phyloP scores from a whole-genome alignment of 2,888 invertebrate species.

The Entomobrya multifasciata region DNA sequence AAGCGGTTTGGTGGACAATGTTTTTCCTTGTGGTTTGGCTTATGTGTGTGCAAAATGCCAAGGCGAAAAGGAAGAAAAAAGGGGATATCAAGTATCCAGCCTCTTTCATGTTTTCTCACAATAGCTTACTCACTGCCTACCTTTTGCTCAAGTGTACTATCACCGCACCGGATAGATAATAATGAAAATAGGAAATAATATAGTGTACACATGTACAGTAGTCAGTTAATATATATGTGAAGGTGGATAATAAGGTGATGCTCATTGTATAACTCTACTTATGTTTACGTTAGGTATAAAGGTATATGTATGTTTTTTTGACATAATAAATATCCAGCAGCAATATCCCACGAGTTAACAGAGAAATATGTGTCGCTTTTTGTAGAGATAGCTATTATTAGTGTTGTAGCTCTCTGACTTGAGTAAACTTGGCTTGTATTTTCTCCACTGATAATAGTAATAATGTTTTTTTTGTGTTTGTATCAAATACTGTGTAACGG shows the following conservation, averaged over 20 bases:
- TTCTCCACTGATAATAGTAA: no score
- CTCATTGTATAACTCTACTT: no score
- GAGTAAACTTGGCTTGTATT: no score
- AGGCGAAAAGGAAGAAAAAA: slow-evolving; percentile 28
- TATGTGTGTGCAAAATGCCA: slow-evolving; percentile 2
- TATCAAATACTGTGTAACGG: no score
- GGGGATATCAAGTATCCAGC: slow-evolving; percentile 71
- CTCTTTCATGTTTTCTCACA: slow-evolving; percentile 75
- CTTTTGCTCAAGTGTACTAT: background rate
- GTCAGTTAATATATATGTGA: no score
- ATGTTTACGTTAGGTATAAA: background rate
- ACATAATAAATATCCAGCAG: background rate
- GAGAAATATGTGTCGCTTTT: background rate
- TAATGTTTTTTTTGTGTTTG: no score
- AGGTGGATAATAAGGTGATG: no score
- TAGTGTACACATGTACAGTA: no score
- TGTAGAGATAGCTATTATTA: no score
- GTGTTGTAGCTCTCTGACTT: no score
- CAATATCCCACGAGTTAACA: background rate
- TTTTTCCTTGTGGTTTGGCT: slow-evolving; percentile 17
- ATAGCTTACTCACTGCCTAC: slow-evolving; percentile 49
- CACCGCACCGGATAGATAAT: no score
- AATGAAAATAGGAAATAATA: slow-evolving; percentile 56
- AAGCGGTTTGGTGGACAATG: background rate
- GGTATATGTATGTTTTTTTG: background rate